These are phyloP conservation scores for Willisornis vidua DNA, from an alignment of 2,113 vertebrate genomes.

Conservation along the genomic window DNA sequence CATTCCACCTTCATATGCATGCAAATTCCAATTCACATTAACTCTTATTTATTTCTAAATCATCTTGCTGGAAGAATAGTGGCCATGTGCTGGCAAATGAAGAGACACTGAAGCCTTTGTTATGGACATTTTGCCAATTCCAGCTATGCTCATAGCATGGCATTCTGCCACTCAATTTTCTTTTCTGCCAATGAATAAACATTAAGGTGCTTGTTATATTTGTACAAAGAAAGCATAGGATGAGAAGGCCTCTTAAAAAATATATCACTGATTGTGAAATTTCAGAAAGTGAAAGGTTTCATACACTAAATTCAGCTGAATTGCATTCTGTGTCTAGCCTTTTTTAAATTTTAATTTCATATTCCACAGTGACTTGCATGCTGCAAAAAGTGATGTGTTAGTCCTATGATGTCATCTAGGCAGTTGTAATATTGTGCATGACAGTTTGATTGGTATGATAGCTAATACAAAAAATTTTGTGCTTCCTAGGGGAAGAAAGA, in stretches of 20 bases:
- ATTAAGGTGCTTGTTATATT: not conserved
- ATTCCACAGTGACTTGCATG: not conserved
- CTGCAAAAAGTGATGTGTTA: not conserved
- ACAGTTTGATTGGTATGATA: not conserved
- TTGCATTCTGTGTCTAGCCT: not conserved
- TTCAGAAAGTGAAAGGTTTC: not conserved
- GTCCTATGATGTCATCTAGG: not conserved
- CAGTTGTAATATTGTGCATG: not conserved
- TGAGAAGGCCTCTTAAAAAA: not conserved
- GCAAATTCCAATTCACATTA: slow-evolving; percentile 2
- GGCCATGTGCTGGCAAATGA: not conserved
- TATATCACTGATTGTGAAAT: not conserved
- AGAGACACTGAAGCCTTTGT: not conserved
- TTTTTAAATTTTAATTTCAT: not conserved
- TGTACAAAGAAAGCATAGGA: not conserved
- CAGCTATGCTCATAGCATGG: not conserved
- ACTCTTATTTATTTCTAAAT: slow-evolving; percentile 28
- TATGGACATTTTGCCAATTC: slow-evolving; percentile 6
- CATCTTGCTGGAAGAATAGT: not conserved
- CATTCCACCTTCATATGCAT: not conserved
- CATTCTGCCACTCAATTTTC: slow-evolving; percentile 37
- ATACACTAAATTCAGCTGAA: not conserved
- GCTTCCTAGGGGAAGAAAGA: not conserved
- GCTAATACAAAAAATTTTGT: not conserved
- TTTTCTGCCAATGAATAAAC: slow-evolving; percentile 14